Percentiles rank a stretch among this genome's conserved stretches.
These are phyloP conservation scores for Coracopsis vasa DNA, from an alignment of 2,113 vertebrate genomes.

Conservation along the genomic window DNA sequence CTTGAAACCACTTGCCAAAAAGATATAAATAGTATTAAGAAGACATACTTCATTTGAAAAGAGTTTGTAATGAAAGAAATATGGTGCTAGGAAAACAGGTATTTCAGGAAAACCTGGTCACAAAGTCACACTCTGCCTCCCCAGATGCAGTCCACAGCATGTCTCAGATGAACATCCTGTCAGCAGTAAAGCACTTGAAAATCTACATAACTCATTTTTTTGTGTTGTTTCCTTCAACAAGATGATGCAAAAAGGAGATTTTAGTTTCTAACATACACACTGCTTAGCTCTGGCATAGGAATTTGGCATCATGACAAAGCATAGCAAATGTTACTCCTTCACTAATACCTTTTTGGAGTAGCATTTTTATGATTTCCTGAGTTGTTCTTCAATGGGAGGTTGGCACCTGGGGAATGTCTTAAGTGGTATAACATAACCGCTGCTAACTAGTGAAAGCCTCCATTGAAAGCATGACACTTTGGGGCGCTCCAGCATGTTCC, in stretches of 20 bases:
- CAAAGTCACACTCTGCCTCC: neutral
- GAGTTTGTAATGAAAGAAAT: neutral
- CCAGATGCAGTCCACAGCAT: neutral
- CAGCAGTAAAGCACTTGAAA: neutral
- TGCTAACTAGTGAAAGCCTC: neutral
- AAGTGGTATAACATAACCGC: neutral
- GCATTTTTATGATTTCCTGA: neutral
- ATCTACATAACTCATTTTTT: neutral
- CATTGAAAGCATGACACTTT: neutral
- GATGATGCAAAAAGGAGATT: neutral
- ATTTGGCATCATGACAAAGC: neutral
- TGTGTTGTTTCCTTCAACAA: neutral
- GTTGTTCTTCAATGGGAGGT: neutral
- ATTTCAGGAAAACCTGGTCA: neutral
- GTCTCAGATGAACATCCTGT: neutral
- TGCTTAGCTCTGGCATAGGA: neutral
- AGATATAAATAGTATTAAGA: neutral
- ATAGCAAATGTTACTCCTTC: neutral
- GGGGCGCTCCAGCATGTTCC: neutral
- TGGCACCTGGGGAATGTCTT: neutral
- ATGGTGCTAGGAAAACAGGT: neutral
- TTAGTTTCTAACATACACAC: neutral
- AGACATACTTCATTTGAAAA: neutral
- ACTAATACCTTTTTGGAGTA: neutral
- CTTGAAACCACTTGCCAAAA: neutral